Evolutionary conservation across 2,797 vertebrate species (phyloP).

Genomic region (Monodelphis domestica): DNA sequence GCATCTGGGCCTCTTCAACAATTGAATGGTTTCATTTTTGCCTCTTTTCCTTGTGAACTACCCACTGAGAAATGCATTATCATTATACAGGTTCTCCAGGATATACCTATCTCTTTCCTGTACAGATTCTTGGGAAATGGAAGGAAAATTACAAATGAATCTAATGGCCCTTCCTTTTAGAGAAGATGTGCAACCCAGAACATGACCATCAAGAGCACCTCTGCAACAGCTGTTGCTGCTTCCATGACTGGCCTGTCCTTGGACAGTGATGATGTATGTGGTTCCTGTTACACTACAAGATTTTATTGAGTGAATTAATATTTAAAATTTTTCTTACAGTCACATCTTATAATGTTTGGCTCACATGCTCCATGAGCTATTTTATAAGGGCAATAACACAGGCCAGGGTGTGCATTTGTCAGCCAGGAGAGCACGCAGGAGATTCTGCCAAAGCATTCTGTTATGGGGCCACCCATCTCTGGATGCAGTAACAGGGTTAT

Average conservation of each 20-base stretch:
- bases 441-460: constrained; percentile 78
- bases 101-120: background rate
- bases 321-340: constrained; percentile 77
- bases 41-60: background rate
- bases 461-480: constrained; percentile 76
- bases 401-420: constrained; percentile 80
- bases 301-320: constrained; percentile 64
- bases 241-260: background rate
- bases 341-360: constrained; percentile 76
- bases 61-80: background rate
- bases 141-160: background rate
- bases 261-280: background rate
- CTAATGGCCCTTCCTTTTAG: background rate
- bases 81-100: background rate
- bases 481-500: constrained; percentile 68
- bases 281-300: constrained; percentile 44
- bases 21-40: background rate
- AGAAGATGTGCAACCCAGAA: background rate
- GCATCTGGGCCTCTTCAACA: background rate
- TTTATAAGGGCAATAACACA: constrained; percentile 80
- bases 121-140: background rate
- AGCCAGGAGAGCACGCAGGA: constrained; percentile 72
- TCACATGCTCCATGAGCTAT: constrained; percentile 65
- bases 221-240: background rate
- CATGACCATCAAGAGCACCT: background rate